Conservation (phyloP, 2,113 vertebrate species). For the Eubucco bourcierii region DNA sequence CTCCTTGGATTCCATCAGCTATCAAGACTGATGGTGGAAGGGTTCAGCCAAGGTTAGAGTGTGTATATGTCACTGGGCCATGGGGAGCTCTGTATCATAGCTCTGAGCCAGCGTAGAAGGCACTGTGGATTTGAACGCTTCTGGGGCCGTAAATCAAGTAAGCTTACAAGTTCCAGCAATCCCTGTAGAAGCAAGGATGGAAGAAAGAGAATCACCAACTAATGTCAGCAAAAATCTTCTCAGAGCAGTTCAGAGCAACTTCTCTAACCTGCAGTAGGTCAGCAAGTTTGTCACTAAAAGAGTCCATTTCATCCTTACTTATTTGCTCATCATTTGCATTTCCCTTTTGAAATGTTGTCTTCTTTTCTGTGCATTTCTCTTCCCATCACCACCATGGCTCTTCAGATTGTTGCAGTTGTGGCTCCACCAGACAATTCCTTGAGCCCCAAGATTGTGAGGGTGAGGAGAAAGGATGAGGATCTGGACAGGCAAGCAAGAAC, state of each 20-base stretch:
- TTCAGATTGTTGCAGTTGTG: neutral
- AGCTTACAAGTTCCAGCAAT: neutral
- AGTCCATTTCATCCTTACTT: neutral
- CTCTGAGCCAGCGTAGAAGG: slow-evolving; percentile 13
- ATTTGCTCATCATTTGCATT: neutral
- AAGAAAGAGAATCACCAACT: neutral
- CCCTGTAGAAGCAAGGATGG: neutral
- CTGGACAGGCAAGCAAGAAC: neutral
- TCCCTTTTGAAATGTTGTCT: neutral
- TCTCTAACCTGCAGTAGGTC: neutral
- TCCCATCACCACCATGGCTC: neutral
- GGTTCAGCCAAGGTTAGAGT: slow-evolving; percentile 69
- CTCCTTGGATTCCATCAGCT: slow-evolving; percentile 51
- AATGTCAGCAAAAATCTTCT: neutral
- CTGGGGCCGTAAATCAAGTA: slow-evolving; percentile 12
- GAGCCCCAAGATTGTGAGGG: neutral
- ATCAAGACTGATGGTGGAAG: slow-evolving; percentile 37
- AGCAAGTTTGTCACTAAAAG: neutral
- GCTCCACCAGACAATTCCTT: neutral
- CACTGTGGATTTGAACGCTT: slow-evolving; percentile 11
- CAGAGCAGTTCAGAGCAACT: neutral
- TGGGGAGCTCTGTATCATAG: slow-evolving; percentile 45
- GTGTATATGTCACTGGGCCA: slow-evolving; percentile 24
- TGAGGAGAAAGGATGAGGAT: neutral
- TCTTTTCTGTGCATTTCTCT: neutral